Evolutionary conservation across 2,113 vertebrate genomes (phyloP).

Genomic region (Apus apus): DNA sequence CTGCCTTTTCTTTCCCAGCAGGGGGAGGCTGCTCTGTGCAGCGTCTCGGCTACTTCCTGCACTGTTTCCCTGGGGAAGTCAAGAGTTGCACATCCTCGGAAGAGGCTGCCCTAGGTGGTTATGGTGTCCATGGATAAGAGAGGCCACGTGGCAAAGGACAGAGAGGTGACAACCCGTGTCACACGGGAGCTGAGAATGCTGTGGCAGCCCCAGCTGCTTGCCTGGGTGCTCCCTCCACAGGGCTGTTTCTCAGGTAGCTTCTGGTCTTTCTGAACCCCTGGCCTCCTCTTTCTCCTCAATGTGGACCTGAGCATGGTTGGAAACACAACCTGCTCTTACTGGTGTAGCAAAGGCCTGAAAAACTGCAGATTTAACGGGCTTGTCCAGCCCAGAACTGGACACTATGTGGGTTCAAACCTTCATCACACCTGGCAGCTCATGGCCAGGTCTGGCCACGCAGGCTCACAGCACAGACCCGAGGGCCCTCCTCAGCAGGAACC

Average conservation of each 20-base stretch:
- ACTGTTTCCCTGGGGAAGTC: neutral
- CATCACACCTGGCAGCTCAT: neutral
- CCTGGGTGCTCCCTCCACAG: neutral
- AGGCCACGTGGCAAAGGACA: neutral
- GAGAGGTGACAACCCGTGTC: neutral
- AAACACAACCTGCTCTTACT: neutral
- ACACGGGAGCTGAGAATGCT: accelerated
- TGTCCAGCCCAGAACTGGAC: neutral
- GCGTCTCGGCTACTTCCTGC: accelerated
- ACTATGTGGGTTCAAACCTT: accelerated
- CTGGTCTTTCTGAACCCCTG: neutral
- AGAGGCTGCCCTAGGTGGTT: neutral
- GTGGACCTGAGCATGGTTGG: neutral
- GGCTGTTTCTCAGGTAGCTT: neutral
- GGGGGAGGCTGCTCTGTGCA: neutral
- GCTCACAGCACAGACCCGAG: neutral
- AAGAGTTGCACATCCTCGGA: no score
- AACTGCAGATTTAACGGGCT: neutral
- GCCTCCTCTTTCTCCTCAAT: neutral
- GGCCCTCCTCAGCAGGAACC: neutral
- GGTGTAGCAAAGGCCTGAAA: neutral
- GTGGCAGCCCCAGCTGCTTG: neutral
- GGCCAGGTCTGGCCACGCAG: neutral
- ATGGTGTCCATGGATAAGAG: neutral
- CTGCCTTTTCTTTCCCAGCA: neutral